Conservation (phyloP, 1,140 invertebrate species). For the Argopecten irradians region DNA sequence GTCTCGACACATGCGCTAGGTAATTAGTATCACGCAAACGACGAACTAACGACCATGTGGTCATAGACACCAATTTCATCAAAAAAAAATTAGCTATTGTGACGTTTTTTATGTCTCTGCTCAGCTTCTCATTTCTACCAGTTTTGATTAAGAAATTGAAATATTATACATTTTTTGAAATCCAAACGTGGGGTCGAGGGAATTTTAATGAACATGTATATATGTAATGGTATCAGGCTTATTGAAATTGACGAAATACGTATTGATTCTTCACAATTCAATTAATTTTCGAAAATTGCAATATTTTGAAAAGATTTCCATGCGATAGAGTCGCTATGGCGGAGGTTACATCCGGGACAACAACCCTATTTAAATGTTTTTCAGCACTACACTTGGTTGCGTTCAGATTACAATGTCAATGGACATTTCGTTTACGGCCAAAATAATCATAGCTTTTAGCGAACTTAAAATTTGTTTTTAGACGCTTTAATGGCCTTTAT, state of each 20-base stretch:
- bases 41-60: neutral
- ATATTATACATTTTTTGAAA: constrained; percentile 17
- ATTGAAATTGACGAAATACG: neutral
- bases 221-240: neutral
- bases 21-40: neutral
- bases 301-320: neutral
- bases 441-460: too few species aligned
- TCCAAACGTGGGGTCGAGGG: neutral
- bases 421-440: too few species aligned
- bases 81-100: neutral
- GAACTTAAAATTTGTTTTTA: too few species aligned
- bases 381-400: neutral
- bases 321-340: neutral
- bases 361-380: neutral
- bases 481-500: too few species aligned
- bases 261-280: neutral
- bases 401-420: too few species aligned
- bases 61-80: neutral
- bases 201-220: neutral
- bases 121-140: neutral
- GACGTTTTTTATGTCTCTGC: neutral
- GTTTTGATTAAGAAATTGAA: neutral
- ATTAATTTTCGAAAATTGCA: neutral
- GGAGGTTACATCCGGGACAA: neutral
- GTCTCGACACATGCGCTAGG: neutral